Conservation (phyloP, 2,797 vertebrate species). For the Lagorchestes hirsutus region DNA sequence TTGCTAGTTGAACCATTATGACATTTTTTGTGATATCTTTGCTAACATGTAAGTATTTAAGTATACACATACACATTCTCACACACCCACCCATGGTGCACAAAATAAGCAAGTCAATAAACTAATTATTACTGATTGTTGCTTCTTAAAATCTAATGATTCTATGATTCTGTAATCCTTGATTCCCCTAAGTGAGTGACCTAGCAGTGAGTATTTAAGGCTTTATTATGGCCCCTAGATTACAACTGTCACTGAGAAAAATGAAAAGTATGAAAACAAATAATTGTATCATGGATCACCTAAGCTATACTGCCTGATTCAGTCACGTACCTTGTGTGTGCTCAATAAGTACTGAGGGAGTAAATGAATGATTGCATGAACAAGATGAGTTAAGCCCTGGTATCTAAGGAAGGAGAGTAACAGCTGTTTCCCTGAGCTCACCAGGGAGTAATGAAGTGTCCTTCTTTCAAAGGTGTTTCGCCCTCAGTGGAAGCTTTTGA, state of each 20-base stretch:
- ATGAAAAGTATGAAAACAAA: neutral
- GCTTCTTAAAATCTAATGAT: neutral
- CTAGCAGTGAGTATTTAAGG: neutral
- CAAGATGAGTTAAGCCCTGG: neutral
- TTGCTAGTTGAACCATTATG: neutral
- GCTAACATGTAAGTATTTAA: neutral
- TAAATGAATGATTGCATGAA: neutral
- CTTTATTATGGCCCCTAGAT: neutral
- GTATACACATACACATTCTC: neutral
- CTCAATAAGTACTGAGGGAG: neutral
- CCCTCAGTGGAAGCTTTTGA: slow-evolving; percentile 94
- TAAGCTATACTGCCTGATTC: neutral
- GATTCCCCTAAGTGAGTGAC: neutral
- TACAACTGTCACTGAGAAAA: neutral
- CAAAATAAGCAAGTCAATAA: neutral
- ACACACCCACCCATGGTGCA: neutral
- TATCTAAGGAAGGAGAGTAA: neutral
- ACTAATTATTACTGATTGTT: neutral
- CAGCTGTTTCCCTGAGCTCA: neutral
- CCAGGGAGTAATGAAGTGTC: slow-evolving; percentile 61
- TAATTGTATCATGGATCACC: neutral
- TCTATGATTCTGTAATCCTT: neutral
- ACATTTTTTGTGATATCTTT: neutral
- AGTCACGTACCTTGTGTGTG: neutral
- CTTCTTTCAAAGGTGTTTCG: slow-evolving; percentile 86